Conservation (phyloP, 2,113 vertebrate genomes). For the Chloropsis cyanopogon region DNA sequence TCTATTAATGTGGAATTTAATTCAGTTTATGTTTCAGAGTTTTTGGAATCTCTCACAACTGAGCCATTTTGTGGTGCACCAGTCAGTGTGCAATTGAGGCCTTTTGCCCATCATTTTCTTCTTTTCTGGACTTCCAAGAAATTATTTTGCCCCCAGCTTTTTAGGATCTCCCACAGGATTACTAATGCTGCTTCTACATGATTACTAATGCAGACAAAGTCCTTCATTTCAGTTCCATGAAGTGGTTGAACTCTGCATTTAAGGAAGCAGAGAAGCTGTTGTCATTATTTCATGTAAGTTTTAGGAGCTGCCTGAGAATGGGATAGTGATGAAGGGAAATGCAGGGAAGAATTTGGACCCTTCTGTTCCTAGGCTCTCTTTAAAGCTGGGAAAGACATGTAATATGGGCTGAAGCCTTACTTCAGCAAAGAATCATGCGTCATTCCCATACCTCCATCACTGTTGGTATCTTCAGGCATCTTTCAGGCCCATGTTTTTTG, state of each 20-base stretch:
- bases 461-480: neutral
- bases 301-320: neutral
- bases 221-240: neutral
- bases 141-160: neutral
- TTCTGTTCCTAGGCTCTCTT: neutral
- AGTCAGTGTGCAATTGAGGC: neutral
- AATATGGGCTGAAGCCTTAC: neutral
- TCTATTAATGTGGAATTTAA: neutral
- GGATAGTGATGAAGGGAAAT: neutral
- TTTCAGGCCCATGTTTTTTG: neutral
- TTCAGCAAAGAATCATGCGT: neutral
- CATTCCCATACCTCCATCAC: neutral
- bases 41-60: neutral
- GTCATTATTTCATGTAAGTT: neutral
- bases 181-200: neutral
- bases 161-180: neutral
- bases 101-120: neutral
- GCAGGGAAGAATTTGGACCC: neutral
- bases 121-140: neutral
- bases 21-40: neutral
- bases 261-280: neutral
- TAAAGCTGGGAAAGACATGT: neutral
- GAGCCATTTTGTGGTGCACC: neutral
- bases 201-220: neutral
- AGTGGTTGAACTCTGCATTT: neutral